Evolutionary conservation across 2,113 vertebrate genomes (phyloP), one percentile per base, ranked within the genome.

Genomic region (Acrocephalus arundinaceus): DNA sequence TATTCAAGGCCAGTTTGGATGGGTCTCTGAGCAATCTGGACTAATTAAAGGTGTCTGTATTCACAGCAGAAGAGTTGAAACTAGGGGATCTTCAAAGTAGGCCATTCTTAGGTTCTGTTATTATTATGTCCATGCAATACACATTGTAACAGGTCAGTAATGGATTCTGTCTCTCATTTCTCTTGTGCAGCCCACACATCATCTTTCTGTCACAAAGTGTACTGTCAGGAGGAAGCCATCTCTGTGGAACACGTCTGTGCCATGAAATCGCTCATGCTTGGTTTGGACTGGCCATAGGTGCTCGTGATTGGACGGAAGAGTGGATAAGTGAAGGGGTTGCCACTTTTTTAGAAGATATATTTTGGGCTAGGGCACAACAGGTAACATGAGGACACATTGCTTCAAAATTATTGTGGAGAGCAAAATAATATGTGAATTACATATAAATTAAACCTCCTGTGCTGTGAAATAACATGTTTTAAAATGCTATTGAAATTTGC

Each of bases 311-410:
- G 99, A 99, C 99, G 0, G 99, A 99, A 95, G 99, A 99, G 92
- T 99, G 99, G 99, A 97, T 99, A 97, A 99, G 99, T 30, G 99
- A 99, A 96, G 99, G 99, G 13, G 99, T 99, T 51, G 99, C 99
- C 95, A 99, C 99, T 28, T 99, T 98, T 95, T 96, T 99, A 87
- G 99, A 99, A 97, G 99, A 99, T 52, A 82, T 98, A 35, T 98
- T 99, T 96, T 99, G 99, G 99, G 98, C 98, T 58, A 91, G 91
- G 85, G 98, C 98, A 62, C 99, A 99, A 90, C 97, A 99, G 98
- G 99, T 99, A 98, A 79, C 54, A 37, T 79, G 43, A 74, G 66
- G 27, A 17, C 41, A 30, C 0, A 0, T 67, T 11, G 39, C 57
- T 86, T 86, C 59, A 86, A 55, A 57, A 9, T 33, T 57, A 41